A percentile compares a stretch with the other conserved stretches of the same genome.
phyloP scores from a whole-genome alignment of 2,888 invertebrate species.

The Idaea dimidiata region DNA sequence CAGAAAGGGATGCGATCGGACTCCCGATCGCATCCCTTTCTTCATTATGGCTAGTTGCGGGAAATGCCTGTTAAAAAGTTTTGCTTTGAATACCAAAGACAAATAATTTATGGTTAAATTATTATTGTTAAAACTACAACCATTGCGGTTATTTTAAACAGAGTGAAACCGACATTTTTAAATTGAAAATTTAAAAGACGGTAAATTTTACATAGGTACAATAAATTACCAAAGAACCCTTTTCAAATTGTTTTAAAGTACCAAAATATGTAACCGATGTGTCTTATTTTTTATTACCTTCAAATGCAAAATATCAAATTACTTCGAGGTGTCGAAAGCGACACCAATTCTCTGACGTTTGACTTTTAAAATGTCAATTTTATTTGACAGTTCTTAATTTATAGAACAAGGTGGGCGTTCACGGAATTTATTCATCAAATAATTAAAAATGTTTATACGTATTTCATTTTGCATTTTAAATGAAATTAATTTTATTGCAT shows the following conservation, averaged over 20 bases:
- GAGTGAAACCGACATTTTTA: too few species aligned
- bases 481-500: neutral
- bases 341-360: slow-evolving; percentile 3
- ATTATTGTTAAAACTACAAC: too few species aligned
- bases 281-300: neutral
- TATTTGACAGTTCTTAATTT: slow-evolving; percentile 21
- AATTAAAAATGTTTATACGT: slow-evolving; percentile 3
- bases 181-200: neutral
- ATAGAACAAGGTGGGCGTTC: slow-evolving; percentile 16
- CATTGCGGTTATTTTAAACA: too few species aligned
- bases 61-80: too few species aligned
- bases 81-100: too few species aligned
- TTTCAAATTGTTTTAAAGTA: neutral
- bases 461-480: neutral
- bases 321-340: slow-evolving; percentile 4
- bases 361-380: slow-evolving; percentile 12
- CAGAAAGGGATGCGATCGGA: too few species aligned
- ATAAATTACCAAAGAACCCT: neutral
- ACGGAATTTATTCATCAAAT: slow-evolving; percentile 11
- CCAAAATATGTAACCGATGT: neutral
- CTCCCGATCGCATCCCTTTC: too few species aligned
- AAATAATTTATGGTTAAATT: too few species aligned
- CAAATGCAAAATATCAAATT: slow-evolving; percentile 13
- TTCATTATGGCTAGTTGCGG: too few species aligned
- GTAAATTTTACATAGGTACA: neutral